Percentiles rank a stretch among this genome's conserved stretches.
Conservation (phyloP, 1,140 invertebrate species). For the Heliothis subflexa region DNA sequence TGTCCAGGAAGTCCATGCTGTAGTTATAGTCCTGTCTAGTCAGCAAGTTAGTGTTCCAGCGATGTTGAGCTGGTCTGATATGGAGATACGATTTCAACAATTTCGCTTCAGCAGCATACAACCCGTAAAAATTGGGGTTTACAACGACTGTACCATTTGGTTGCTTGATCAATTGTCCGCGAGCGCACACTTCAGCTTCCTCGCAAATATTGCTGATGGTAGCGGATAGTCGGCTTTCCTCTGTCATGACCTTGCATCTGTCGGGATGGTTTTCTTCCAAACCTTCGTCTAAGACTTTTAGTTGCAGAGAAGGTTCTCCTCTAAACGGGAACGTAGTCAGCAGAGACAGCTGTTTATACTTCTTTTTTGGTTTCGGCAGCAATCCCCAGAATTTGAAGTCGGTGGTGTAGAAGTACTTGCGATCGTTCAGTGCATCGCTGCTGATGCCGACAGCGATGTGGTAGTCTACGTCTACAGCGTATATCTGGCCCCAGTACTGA, state of each 20-base stretch:
- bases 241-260: conserved; percentile 88
- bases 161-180: conserved; percentile 90
- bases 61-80: conserved; percentile 88
- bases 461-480: conserved; percentile 90
- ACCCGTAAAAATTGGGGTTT: conserved; percentile 89
- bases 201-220: conserved; percentile 89
- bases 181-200: conserved; percentile 90
- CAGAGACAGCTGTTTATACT: conserved; percentile 87
- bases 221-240: conserved; percentile 91
- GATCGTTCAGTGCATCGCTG: conserved; percentile 88
- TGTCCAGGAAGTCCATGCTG: conserved; percentile 91
- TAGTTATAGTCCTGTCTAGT: conserved; percentile 92
- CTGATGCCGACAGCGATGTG: conserved; percentile 91
- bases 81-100: conserved; percentile 90
- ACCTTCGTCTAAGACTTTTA: conserved; percentile 82
- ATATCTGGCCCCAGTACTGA: conserved; percentile 92
- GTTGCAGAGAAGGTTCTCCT: conserved; percentile 74
- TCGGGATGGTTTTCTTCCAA: conserved; percentile 81
- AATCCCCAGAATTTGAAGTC: conserved; percentile 90
- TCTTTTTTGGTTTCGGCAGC: conserved; percentile 88
- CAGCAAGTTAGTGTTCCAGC: conserved; percentile 91
- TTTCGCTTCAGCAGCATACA: conserved; percentile 87
- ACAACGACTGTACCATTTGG: conserved; percentile 88
- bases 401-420: conserved; percentile 90
- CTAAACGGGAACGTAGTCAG: conserved; percentile 75